A percentile compares a stretch with the other conserved stretches of the same genome.
Evolutionary conservation across 2,113 vertebrate genomes (phyloP).

Genomic region (Rhynchomys soricoides): DNA sequence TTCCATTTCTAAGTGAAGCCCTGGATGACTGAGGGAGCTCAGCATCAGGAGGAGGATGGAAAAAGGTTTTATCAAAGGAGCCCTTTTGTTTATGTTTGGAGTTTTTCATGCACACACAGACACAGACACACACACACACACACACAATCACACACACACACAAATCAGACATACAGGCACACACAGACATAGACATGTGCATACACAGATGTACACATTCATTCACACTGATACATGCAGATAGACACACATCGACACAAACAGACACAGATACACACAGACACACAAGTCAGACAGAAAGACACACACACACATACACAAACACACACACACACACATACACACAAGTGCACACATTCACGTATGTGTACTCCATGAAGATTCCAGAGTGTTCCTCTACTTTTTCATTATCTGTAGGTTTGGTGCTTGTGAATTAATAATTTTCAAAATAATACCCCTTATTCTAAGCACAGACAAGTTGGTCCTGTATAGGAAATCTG

Average conservation of each 20-base stretch:
- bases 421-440: not conserved
- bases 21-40: not conserved
- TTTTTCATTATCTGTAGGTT: not conserved
- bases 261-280: not conserved
- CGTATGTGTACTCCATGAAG: not conserved
- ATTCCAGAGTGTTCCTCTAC: not conserved
- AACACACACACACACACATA: not conserved
- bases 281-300: not conserved
- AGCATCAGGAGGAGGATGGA: not conserved
- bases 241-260: not conserved
- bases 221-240: no score
- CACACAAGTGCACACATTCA: not conserved
- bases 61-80: slow-evolving; percentile 11
- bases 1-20: slow-evolving; percentile 42
- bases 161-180: not conserved
- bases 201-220: not conserved
- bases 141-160: not conserved
- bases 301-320: not conserved
- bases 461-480: not conserved
- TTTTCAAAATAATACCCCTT: slow-evolving; percentile 2
- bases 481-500: not conserved
- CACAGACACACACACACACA: not conserved
- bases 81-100: not conserved
- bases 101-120: not conserved
- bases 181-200: not conserved